Conservation (phyloP, 2,888 invertebrate species). For the Tachina fera region DNA sequence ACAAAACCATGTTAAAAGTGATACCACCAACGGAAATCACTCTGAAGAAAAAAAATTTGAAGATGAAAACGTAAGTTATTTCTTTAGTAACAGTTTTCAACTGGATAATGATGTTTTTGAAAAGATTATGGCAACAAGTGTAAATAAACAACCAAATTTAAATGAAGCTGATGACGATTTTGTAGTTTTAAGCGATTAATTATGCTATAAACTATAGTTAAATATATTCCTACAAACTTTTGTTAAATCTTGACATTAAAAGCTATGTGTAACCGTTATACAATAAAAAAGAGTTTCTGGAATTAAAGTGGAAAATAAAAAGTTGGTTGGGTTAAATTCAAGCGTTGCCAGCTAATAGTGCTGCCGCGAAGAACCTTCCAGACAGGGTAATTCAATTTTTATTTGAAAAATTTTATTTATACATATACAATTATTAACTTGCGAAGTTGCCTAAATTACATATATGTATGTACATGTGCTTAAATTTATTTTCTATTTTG, state of each 20-base stretch:
- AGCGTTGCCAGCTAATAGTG: no score
- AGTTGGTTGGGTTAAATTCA: no score
- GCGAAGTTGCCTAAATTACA: no score
- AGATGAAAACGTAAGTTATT: slow-evolving; percentile 83
- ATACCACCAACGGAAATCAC: not conserved
- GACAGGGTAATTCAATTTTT: no score
- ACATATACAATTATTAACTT: no score
- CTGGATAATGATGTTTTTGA: slow-evolving; percentile 85
- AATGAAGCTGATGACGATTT: slow-evolving; percentile 26
- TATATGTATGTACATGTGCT: no score
- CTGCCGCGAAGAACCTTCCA: no score
- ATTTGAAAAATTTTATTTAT: no score
- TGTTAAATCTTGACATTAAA: not conserved
- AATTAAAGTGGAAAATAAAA: no score
- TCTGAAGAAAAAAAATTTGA: slow-evolving; percentile 36
- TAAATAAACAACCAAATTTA: slow-evolving; percentile 48
- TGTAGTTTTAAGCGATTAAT: slow-evolving; percentile 60
- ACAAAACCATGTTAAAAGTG: slow-evolving; percentile 69
- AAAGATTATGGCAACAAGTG: slow-evolving; percentile 84
- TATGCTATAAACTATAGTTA: not conserved
- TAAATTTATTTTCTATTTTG: no score
- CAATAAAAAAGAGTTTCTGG: no score
- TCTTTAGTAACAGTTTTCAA: slow-evolving; percentile 83
- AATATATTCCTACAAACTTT: not conserved
- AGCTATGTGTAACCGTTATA: no score